Percentiles rank a stretch among this genome's conserved stretches.
Conservation (phyloP, 2,797 vertebrate species). For the Bovichtus variegatus region DNA sequence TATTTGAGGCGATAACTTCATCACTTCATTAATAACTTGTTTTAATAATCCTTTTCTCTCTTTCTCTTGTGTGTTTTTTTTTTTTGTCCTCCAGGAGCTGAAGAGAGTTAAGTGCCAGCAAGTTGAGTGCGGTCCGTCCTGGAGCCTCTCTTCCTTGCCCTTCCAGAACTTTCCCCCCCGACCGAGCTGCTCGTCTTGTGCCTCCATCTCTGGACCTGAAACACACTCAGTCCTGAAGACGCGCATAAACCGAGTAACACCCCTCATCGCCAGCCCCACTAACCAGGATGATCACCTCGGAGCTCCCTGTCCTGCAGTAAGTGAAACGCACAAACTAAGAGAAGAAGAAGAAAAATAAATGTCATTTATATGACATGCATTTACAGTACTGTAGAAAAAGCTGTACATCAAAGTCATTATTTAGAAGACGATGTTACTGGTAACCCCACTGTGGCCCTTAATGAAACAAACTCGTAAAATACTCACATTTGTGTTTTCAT, state of each 20-base stretch:
- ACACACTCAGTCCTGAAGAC: conserved; percentile 41
- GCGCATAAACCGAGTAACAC: conserved; percentile 17
- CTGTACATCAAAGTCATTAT: neutral
- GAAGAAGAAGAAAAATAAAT: no score
- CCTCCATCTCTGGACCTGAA: conserved; percentile 37
- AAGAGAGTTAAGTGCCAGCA: conserved; percentile 67
- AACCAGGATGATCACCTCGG: conserved; percentile 96
- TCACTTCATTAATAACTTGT: neutral
- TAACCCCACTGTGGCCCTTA: neutral
- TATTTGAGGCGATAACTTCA: neutral
- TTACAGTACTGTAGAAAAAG: neutral
- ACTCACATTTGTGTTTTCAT: neutral
- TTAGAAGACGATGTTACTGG: neutral
- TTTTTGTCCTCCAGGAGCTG: conserved; percentile 61
- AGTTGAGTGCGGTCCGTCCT: conserved; percentile 50
- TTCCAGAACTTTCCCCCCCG: conserved; percentile 36
- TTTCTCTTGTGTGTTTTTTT: no score
- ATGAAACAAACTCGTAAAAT: neutral
- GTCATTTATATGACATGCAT: neutral
- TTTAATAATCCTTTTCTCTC: neutral
- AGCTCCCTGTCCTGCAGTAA: conserved; percentile 98
- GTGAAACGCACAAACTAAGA: conserved; percentile 63
- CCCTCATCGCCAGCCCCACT: conserved; percentile 22
- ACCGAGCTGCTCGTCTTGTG: conserved; percentile 18
- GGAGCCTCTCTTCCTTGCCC: conserved; percentile 59